Evolutionary conservation across 2,113 vertebrate genomes (phyloP).

Genomic region (Acanthisitta chloris): DNA sequence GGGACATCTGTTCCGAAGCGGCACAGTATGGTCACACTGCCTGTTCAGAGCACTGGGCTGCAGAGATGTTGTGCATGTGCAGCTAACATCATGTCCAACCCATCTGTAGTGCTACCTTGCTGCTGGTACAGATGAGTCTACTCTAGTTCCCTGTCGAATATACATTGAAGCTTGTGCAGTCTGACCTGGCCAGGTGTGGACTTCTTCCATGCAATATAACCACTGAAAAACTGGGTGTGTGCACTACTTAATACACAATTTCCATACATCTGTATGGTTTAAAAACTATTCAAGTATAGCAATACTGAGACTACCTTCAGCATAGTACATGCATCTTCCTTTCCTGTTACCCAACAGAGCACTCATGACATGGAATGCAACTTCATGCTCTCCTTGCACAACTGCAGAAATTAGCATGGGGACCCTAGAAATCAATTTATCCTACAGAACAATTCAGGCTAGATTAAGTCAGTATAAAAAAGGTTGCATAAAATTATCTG

Average conservation of each 20-base stretch:
- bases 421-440: not conserved
- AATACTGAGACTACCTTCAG: not conserved
- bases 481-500: not conserved
- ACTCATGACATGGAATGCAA: not conserved
- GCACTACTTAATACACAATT: not conserved
- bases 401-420: not conserved
- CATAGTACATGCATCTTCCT: not conserved
- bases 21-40: not conserved
- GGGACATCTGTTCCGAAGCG: not conserved
- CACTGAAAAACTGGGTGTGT: not conserved
- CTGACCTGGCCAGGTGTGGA: not conserved
- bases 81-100: not conserved
- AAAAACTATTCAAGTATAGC: not conserved
- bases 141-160: not conserved
- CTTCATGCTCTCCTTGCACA: not conserved
- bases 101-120: accelerated
- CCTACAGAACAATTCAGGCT: not conserved
- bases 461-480: not conserved
- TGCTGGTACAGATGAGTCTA: accelerated
- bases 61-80: too few relatives aligned
- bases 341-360: not conserved
- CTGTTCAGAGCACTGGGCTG: not conserved
- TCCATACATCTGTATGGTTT: not conserved
- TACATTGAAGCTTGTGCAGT: not conserved
- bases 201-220: not conserved